These are phyloP conservation scores for Lepidochrysops patricia DNA, from an alignment of 2,888 invertebrate species.

Conservation along the genomic window DNA sequence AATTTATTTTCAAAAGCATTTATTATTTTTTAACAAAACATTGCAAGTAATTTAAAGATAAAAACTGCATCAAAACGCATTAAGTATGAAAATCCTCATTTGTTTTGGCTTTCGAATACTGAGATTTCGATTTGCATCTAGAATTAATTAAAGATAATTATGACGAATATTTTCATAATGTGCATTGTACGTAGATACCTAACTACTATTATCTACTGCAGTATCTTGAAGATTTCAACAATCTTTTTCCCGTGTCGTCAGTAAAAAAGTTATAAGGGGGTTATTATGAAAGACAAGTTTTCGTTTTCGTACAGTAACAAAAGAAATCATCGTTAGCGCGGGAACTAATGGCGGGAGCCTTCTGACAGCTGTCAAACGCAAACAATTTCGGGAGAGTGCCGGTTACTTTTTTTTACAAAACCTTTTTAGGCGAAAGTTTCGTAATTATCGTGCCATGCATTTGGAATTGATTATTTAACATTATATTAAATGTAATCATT, in stretches of 20 bases:
- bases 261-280: background rate
- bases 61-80: background rate
- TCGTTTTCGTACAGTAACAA: slow-evolving; percentile 12
- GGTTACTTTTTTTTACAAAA: slow-evolving; percentile 17
- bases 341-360: slow-evolving; percentile 18
- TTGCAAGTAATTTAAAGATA: too few species aligned
- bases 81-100: background rate
- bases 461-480: background rate
- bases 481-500: too few species aligned
- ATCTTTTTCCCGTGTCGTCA: background rate
- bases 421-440: background rate
- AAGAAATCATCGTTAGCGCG: slow-evolving; percentile 16
- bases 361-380: slow-evolving; percentile 26
- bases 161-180: too few species aligned
- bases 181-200: too few species aligned
- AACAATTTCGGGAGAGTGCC: slow-evolving; percentile 18
- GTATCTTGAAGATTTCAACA: background rate
- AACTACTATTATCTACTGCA: background rate
- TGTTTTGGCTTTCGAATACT: background rate
- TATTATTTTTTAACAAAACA: too few species aligned
- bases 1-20: too few species aligned
- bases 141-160: background rate
- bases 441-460: background rate
- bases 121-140: background rate
- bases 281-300: slow-evolving; percentile 3